phyloP scores from a whole-genome alignment of 1,140 invertebrate genomes.

The Bombus huntii region DNA sequence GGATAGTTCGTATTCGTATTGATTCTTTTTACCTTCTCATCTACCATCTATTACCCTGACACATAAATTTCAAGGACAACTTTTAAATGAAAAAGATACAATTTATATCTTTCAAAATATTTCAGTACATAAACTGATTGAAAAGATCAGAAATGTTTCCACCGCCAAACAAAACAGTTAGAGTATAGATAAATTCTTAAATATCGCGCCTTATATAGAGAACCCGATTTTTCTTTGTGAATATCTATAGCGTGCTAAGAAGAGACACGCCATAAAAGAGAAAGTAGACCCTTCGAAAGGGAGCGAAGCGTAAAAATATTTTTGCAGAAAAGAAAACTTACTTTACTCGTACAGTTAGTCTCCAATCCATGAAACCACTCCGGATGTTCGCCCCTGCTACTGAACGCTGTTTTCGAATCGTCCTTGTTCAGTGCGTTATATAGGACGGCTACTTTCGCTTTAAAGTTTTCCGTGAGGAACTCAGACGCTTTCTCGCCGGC shows the following conservation, averaged over 20 bases:
- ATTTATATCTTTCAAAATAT: no score
- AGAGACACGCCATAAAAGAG: neutral
- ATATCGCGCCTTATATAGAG: neutral
- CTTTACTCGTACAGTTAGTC: slow-evolving; percentile 87
- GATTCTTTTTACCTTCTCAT: neutral
- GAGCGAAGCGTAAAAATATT: neutral
- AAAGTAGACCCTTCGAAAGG: neutral
- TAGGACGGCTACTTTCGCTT: slow-evolving; percentile 83
- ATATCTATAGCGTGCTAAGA: neutral
- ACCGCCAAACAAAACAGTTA: neutral
- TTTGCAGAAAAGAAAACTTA: slow-evolving; percentile 44
- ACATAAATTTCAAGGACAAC: neutral
- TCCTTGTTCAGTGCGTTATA: slow-evolving; percentile 82
- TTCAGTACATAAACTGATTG: no score
- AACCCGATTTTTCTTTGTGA: neutral
- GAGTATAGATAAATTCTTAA: neutral
- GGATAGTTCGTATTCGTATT: neutral
- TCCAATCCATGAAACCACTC: slow-evolving; percentile 90
- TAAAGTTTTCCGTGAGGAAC: slow-evolving; percentile 87
- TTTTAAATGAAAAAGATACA: no score
- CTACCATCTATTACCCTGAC: neutral
- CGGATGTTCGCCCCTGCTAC: slow-evolving; percentile 85
- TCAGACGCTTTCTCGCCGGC: slow-evolving; percentile 85
- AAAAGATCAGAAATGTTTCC: no score
- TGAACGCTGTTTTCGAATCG: slow-evolving; percentile 83